These are phyloP conservation scores for Hipparchia semele DNA, from an alignment of 2,888 invertebrate species.

Conservation along the genomic window DNA sequence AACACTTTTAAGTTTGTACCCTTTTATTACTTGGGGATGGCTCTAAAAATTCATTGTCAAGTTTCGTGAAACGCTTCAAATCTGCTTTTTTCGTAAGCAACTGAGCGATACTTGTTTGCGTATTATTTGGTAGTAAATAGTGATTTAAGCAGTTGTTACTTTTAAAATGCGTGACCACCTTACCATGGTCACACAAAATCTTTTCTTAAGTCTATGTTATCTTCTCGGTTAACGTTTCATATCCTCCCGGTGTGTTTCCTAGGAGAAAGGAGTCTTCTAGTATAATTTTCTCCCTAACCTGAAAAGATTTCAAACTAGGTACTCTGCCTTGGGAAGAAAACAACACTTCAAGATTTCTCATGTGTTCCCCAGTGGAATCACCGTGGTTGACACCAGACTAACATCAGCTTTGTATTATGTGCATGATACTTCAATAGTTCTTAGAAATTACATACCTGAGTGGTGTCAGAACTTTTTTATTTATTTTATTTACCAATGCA, in stretches of 20 bases:
- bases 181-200: not conserved
- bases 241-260: too few species aligned
- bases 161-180: not conserved
- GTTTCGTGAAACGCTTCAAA: conserved; percentile 13
- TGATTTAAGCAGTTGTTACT: not conserved
- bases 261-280: too few species aligned
- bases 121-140: not conserved
- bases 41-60: not conserved
- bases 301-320: too few species aligned
- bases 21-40: conserved; percentile 12
- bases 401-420: too few species aligned
- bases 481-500: conserved; percentile 1
- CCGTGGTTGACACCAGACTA: too few species aligned
- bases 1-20: conserved; percentile 46
- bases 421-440: not conserved
- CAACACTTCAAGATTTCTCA: too few species aligned
- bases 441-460: not conserved
- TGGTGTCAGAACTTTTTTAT: not conserved
- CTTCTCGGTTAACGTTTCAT: not conserved
- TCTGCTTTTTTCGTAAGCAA: not conserved
- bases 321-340: too few species aligned
- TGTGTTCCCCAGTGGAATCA: too few species aligned
- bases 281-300: too few species aligned
- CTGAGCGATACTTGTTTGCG: not conserved
- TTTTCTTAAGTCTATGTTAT: too few species aligned